A percentile compares a stretch with the other conserved stretches of the same genome.
These are phyloP conservation scores for Catagonus wagneri DNA, from an alignment of 2,113 vertebrate species.

Conservation along the genomic window DNA sequence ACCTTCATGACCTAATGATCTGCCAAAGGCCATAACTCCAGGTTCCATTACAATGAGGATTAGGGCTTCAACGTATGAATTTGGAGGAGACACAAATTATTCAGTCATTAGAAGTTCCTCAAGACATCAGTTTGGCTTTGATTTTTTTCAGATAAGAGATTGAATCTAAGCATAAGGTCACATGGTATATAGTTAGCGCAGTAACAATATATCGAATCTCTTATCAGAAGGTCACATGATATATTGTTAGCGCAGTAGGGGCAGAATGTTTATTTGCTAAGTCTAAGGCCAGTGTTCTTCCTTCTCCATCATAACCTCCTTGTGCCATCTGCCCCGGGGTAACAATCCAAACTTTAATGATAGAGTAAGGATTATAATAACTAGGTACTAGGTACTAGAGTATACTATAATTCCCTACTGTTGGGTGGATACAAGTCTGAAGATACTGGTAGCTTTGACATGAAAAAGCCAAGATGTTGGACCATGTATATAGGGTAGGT, in stretches of 20 bases:
- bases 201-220: too few species aligned
- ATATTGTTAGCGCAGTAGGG: not conserved
- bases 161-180: not conserved
- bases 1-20: not conserved
- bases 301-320: not conserved
- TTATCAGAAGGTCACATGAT: not conserved
- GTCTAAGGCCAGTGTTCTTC: not conserved
- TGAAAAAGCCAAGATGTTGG: not conserved
- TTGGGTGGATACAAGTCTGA: not conserved
- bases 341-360: not conserved
- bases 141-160: not conserved
- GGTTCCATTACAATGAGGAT: not conserved
- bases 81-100: not conserved
- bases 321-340: not conserved
- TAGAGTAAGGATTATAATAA: slow-evolving; percentile 14
- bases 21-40: not conserved
- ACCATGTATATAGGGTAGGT: not conserved
- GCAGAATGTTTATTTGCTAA: slow-evolving; percentile 28
- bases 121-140: not conserved
- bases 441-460: slow-evolving; percentile 1
- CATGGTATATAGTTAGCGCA: not conserved
- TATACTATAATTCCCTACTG: not conserved
- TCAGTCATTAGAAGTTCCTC: not conserved
- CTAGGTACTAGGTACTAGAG: not conserved
- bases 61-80: not conserved